Base-by-base conservation (phyloP, 2,888 invertebrate species). In the Barypeithes pellucidus region DNA sequence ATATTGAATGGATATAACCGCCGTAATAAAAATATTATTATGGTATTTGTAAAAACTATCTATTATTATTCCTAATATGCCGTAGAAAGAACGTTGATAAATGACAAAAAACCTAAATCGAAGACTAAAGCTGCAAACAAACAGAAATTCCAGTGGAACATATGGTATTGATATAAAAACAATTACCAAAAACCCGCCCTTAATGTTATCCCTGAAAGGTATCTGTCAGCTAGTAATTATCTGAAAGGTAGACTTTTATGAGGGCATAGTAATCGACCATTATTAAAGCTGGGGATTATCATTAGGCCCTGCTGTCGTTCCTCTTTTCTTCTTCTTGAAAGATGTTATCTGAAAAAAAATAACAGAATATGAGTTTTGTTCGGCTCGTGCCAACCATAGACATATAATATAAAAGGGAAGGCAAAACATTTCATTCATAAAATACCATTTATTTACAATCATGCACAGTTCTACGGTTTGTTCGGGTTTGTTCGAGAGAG, bases 181-280 rank as follows among this genome's bases (percentile, higher is more conserved):
- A 57, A 52, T 29, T 14, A 52, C 8, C 52, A 52, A 22, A 52
- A 29, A 29, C 29, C 54, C 54, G 54, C 54, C 54, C 33, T 33
- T 33, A 33, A 16, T 1, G 14, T 33, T 16, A 54, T 54, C 24
- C 52, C 52, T 24, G 12, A 52, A 8, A 29, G 54, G n/a, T 57
- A 33, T 57, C 33, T 57, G 54, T 57, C 54, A 33, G 54, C 16
- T 11, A 33, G 54, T 57, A 14, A 57, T 57, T 57, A 57, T 18
- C 54, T 33, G 36, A 57, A 57, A 57, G 54, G 54, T 57, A 57
- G 54, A 33, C 54, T 33, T 57, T 52, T 29, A 52, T 52, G n/a
- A 14, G 14, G n/a, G n/a, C 2, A 52, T 29, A 52, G 33, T 36
- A 9, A 57, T 29, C 16, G 8, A 57, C 54, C 14, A 16, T 18